A percentile compares a stretch with the other conserved stretches of the same genome.
phyloP scores from a whole-genome alignment of 2,888 invertebrate species.

The Homarus gammarus region DNA sequence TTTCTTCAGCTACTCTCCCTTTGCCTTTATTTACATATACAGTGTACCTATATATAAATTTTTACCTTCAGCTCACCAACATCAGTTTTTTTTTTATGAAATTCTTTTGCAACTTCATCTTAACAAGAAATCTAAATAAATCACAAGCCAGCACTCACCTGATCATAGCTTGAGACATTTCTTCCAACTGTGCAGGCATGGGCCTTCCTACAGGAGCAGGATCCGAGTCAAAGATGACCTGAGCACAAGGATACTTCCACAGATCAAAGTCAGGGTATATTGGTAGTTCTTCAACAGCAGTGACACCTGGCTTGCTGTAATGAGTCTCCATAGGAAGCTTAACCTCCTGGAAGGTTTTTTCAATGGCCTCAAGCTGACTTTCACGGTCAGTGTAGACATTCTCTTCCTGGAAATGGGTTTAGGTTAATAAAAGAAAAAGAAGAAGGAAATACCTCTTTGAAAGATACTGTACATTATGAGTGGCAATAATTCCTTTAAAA shows the following conservation, averaged over 20 bases:
- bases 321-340: constrained; percentile 92
- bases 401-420: constrained; percentile 84
- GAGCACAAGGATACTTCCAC: constrained; percentile 98
- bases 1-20: too few species aligned
- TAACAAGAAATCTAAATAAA: neutral
- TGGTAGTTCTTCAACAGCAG: constrained; percentile 91
- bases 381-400: constrained; percentile 97
- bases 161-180: constrained; percentile 99
- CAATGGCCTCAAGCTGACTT: constrained; percentile 97
- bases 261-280: constrained; percentile 97
- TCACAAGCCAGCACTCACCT: constrained; percentile 82
- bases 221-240: constrained; percentile 98
- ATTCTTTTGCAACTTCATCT: too few species aligned
- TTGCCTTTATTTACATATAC: too few species aligned
- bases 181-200: constrained; percentile 93
- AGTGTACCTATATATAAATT: too few species aligned
- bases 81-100: too few species aligned
- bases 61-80: too few species aligned
- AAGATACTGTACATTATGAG: too few species aligned
- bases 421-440: too few species aligned
- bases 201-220: constrained; percentile 94
- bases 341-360: constrained; percentile 96
- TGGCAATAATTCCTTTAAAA: too few species aligned
- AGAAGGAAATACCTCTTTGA: constrained; percentile 47
- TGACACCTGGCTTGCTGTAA: constrained; percentile 97